Evolutionary conservation across 1,140 invertebrate genomes (phyloP), one percentile per base, ranked within the genome.

Genomic region (Brachionus sp.): DNA sequence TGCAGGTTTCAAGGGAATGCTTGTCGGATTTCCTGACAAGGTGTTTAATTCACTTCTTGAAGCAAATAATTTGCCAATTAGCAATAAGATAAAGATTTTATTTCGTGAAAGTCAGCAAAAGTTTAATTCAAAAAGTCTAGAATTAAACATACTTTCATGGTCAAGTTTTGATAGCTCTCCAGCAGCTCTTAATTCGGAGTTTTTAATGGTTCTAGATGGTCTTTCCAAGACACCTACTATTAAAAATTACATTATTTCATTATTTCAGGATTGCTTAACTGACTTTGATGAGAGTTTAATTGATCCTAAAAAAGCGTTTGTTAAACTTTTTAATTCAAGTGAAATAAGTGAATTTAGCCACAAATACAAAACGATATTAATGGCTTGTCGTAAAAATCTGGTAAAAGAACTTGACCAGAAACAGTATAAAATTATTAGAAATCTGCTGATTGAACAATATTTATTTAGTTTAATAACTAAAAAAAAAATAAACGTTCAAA

Each of bases 181-280:
- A 46, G 70, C 37, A 12, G 23, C n/a, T 75, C 42, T 75, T 10
- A 75, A 75, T 23, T 44, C 42, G 12, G 37, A 75, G 16, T 44
- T 44, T 75, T 44, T 75, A 37, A 75, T 75, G 70, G 42, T 75
- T 16, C 39, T 75, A 3, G 70, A 75, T 75, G 70, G 70, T 29
- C 25, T 75, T 25, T 44, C 37, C 4, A 42, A 66, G 9, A 16
- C 19, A 9, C 10, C n/a, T 16, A 1, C 44, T 0, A 10, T 75
- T 75, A 75, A 75, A 35, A 75, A 23, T 12, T 50, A 75, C 13
- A 44, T 75, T 12, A 44, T 75, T 46, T 23, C 39, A 3, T 46
- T 75, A 25, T 75, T 44, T 9, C 7, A 75, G n/a, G 16, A 75
- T 44, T 13, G 44, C 23, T 46, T 75, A 19, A 23, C 44, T 10